Conservation (phyloP, 2,888 invertebrate genomes). For the Augochlorella aurata region DNA sequence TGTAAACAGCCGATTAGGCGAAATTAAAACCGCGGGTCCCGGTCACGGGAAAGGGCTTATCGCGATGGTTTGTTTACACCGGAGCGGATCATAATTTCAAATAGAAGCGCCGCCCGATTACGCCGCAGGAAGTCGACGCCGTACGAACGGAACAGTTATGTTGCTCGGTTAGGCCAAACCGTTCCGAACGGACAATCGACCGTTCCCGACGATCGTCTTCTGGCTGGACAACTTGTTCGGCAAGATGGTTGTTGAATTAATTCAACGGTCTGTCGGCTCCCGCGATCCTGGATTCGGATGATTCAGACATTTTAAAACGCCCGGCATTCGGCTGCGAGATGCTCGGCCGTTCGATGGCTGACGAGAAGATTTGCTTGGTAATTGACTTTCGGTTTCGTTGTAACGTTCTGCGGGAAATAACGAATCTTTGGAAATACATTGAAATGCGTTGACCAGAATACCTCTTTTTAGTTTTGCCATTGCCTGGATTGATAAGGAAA, state of each 20-base stretch:
- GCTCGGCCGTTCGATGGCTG: too few species aligned
- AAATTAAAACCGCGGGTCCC: slow-evolving; percentile 72
- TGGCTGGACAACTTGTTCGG: background rate
- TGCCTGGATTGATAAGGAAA: too few species aligned
- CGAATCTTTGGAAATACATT: too few species aligned
- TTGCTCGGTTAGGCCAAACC: background rate
- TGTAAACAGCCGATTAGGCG: slow-evolving; percentile 71
- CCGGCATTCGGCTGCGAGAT: too few species aligned
- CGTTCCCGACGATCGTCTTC: background rate
- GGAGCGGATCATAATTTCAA: slow-evolving; percentile 62
- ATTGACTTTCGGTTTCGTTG: too few species aligned
- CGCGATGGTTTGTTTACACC: slow-evolving; percentile 66
- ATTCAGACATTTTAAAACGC: too few species aligned
- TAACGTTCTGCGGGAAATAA: too few species aligned
- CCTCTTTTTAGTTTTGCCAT: too few species aligned
- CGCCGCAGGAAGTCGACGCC: slow-evolving; percentile 33
- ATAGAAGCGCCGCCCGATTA: slow-evolving; percentile 44
- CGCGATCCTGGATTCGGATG: too few species aligned
- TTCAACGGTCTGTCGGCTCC: background rate
- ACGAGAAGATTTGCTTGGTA: too few species aligned
- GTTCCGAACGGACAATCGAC: background rate
- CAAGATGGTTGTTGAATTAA: background rate
- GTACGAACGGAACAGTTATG: background rate
- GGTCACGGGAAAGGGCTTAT: slow-evolving; percentile 57
- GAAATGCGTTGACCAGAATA: too few species aligned